A percentile compares a stretch with the other conserved stretches of the same genome.
Evolutionary conservation across 2,113 vertebrate species (phyloP).

Genomic region (Pelusios castaneus): DNA sequence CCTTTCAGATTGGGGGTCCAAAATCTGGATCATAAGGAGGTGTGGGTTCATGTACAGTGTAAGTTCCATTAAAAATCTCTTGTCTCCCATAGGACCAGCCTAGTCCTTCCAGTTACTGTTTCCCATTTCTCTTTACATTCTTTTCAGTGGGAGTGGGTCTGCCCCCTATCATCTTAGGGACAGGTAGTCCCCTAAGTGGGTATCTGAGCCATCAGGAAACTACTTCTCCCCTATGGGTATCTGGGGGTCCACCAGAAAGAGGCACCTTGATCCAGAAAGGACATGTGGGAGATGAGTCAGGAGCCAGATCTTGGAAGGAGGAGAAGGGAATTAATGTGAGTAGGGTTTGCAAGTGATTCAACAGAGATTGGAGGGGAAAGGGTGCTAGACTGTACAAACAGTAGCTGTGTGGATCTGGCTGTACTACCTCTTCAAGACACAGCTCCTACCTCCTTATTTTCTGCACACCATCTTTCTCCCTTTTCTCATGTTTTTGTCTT

Average conservation of each 20-base stretch:
- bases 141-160: not conserved
- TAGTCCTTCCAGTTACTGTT: not conserved
- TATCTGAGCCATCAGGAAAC: not conserved
- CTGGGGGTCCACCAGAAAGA: not conserved
- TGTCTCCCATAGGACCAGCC: not conserved
- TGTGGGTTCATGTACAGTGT: not conserved
- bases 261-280: not conserved
- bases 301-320: not conserved
- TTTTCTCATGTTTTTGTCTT: not conserved
- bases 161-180: not conserved
- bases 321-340: not conserved
- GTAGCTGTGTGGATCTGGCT: not conserved
- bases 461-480: not conserved
- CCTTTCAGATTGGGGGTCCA: not conserved
- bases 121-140: not conserved
- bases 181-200: not conserved
- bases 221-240: not conserved
- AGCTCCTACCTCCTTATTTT: not conserved
- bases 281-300: not conserved
- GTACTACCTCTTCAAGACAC: not conserved
- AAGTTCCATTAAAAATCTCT: not conserved
- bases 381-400: too few species aligned
- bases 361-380: not conserved
- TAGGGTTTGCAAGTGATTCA: not conserved
- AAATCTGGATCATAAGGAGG: not conserved